Base-by-base conservation (phyloP, 2,888 invertebrate genomes). In the Chesias legatella region DNA sequence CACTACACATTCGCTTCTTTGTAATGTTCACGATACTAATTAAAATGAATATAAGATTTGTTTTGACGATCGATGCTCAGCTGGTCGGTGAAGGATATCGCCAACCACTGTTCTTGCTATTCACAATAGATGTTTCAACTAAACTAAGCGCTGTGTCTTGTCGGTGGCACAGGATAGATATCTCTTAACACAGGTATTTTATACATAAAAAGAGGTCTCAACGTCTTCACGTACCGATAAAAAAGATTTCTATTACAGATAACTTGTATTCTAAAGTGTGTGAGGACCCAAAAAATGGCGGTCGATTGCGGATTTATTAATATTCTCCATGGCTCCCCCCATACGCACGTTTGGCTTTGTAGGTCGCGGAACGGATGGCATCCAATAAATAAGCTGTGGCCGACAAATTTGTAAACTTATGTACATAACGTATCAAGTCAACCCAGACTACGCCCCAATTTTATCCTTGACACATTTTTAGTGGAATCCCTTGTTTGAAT, bases 301-400 rank as follows among this genome's bases (percentile, higher is more conserved):
- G 41, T 43, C 49, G 47, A 56, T 47, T 50, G 48, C 39, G 45
- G 46, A 56, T 51, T 67, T 64, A 64, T 73, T 76, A 73, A 70
- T 76, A 78, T 76, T 75, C 73, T 63, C 61, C 48, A 63, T 68
- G 60, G 59, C 63, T 63, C 64, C 65, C 63, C 67, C 56, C 48
- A 43, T 63, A 64, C 55, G 60, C 63, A 60, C 63, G 65, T 65
- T 51, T 70, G 63, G 68, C 62, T 76, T 80, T 79, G 76, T 82
- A 63, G 81, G 82, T 78, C 83, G 73, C 68, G 59, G 58, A 75
- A 75, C 81, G 69, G 79, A 17, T 80, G 67, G 72, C 64, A 62
- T 53, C 64, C 69, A 60, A 67, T 73, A 69, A 47, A 71, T 73
- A 68, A 71, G 62, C 73, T 65, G 63, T 63, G 64, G 39, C 41